phyloP scores from a whole-genome alignment of 1,140 invertebrate genomes.

The Aplysia californica region DNA sequence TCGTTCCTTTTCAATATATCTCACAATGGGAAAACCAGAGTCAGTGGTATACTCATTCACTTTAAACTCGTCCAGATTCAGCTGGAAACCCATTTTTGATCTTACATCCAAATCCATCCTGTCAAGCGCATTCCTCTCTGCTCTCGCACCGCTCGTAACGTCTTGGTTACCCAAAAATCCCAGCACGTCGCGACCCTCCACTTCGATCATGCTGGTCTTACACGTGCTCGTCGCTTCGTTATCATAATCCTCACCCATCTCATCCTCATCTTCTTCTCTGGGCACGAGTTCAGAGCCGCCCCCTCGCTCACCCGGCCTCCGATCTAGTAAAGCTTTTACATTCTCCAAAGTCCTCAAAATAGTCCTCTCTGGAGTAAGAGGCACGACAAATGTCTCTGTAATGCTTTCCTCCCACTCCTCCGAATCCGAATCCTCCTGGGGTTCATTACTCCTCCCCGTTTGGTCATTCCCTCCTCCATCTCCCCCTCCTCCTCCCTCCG shows the following conservation, averaged over 20 bases:
- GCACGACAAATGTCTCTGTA: slow-evolving; percentile 2
- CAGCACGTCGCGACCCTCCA: slow-evolving; percentile 3
- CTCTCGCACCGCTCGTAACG: slow-evolving; percentile 3
- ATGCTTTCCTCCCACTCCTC: slow-evolving; percentile 17
- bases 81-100: slow-evolving; percentile 13
- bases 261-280: background rate
- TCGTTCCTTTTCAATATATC: slow-evolving; percentile 24
- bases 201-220: slow-evolving; percentile 14
- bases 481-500: background rate
- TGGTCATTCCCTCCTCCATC: background rate
- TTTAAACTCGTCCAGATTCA: slow-evolving; percentile 26
- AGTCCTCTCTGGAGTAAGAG: slow-evolving; percentile 5
- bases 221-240: slow-evolving; percentile 12
- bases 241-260: background rate
- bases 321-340: slow-evolving; percentile 22
- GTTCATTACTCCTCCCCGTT: no score
- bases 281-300: background rate
- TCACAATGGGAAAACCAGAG: slow-evolving; percentile 20
- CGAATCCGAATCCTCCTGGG: no score
- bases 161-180: slow-evolving; percentile 4
- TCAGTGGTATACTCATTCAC: slow-evolving; percentile 20
- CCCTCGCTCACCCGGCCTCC: background rate
- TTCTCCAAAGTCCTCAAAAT: slow-evolving; percentile 11
- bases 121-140: background rate
- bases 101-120: slow-evolving; percentile 2